Base-by-base conservation (phyloP, 1,140 invertebrate genomes). In the Oncopodura yosiiana region DNA sequence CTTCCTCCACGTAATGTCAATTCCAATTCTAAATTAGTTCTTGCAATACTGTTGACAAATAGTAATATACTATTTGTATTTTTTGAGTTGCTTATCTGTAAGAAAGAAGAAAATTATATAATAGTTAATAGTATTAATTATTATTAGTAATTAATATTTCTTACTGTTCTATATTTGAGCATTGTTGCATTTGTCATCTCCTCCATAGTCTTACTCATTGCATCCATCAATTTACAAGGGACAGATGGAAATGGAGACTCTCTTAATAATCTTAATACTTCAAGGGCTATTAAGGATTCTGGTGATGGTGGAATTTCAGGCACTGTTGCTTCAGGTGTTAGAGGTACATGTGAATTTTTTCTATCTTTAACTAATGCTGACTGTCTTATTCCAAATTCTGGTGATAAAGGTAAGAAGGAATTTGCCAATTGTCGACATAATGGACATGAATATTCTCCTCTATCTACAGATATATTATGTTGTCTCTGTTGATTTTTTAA, bases 391-490 rank as follows among this genome's bases (percentile, higher is more conserved):
- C 82, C 81, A 51, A 85, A 74, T 67, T 87, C 81, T 3, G 89
- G 87, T 23, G 85, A 82, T 16, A 95, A 74, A 3, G 92, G 92
- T 52, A 96, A 73, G 53, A 94, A 87, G 9, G 87, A 85, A 73
- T 96, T 96, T 3, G 90, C 88, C 18, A 94, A 74, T 72, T 95
- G 91, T 16, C 93, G 79, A 72, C 93, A 97, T 23, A 95, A 73
- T 3, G 93, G 92, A 73, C 93, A 96, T 53, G 84, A 78, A 74
- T 91, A 96, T 74, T 96, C 92, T 19, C 88, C 87, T 39, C 83
- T 81, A 64, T 89, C 86, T 49, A 81, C 78, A 61, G 82, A 80
- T 45, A 87, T 70, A 66, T 76, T 83, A 67, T 81, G 78, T 38
- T 80, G 81, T 12, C 84, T 72, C 66, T 86, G 83, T 58, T 84